A percentile compares a stretch with the other conserved stretches of the same genome.
Conservation (phyloP, 2,113 vertebrate genomes). For the Sminthopsis crassicaudata region DNA sequence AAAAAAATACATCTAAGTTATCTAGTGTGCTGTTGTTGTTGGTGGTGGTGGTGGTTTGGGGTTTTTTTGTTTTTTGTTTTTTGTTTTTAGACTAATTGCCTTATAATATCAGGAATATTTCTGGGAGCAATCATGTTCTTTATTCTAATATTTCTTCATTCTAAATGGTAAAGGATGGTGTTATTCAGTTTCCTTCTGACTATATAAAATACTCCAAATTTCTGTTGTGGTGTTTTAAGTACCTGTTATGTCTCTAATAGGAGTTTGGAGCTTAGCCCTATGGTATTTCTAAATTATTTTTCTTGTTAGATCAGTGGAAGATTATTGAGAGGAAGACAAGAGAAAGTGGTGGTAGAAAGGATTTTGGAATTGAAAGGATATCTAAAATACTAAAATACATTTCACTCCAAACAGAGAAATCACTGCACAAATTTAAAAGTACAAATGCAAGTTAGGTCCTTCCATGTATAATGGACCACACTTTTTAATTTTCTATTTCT, state of each 20-base stretch:
- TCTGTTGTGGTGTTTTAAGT: neutral
- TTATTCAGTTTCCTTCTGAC: neutral
- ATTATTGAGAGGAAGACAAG: neutral
- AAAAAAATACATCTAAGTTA: neutral
- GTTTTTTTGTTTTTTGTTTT: no score
- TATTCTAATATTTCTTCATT: constrained; percentile 1
- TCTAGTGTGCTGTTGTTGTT: no score
- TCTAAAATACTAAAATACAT: neutral
- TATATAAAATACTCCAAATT: neutral
- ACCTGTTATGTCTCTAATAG: neutral
- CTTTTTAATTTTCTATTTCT: neutral
- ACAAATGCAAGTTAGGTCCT: neutral
- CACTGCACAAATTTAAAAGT: neutral
- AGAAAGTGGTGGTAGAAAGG: neutral
- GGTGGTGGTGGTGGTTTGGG: no score
- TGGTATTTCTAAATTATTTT: constrained; percentile 6
- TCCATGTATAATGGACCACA: neutral
- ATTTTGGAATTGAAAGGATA: neutral
- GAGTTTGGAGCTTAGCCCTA: neutral
- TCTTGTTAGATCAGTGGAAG: neutral
- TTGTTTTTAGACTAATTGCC: neutral
- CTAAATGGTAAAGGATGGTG: neutral
- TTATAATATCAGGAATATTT: neutral
- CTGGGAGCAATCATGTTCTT: neutral
- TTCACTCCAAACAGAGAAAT: neutral